phyloP scores from a whole-genome alignment of 1,140 invertebrate genomes.

The Metopolophium dirhodum region DNA sequence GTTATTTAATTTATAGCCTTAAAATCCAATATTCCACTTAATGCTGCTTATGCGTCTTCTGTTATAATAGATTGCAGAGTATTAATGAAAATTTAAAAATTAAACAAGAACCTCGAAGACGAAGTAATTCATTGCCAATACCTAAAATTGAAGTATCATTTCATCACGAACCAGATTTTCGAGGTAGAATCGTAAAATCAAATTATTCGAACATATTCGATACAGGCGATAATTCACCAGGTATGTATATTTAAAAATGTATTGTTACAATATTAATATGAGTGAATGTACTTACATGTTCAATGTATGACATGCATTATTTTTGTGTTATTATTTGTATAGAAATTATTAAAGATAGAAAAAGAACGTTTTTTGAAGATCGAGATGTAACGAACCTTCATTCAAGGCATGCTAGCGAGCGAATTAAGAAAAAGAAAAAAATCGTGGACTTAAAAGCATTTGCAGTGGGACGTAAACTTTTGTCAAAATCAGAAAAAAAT shows the following conservation, averaged over 20 bases:
- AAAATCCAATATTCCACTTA: too few relatives aligned
- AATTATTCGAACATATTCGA: constrained; percentile 75
- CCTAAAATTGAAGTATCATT: constrained; percentile 89
- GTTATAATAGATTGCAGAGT: constrained; percentile 73
- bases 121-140: constrained; percentile 92
- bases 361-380: constrained; percentile 55
- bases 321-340: not conserved
- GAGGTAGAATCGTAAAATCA: constrained; percentile 73
- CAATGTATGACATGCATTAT: not conserved
- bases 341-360: constrained; percentile 55
- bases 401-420: constrained; percentile 77
- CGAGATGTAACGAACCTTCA: constrained; percentile 64
- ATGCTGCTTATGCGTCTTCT: not conserved
- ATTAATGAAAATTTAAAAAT: constrained; percentile 80
- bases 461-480: constrained; percentile 82
- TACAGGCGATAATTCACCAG: constrained; percentile 63
- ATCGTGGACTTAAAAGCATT: constrained; percentile 88
- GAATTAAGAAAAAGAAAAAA: constrained; percentile 80
- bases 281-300: not conserved
- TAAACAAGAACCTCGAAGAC: constrained; percentile 76
- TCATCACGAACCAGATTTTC: constrained; percentile 76
- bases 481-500: constrained; percentile 87
- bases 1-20: too few relatives aligned
- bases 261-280: not conserved
- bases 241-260: not conserved